Base-by-base conservation (phyloP, 1,140 invertebrate species). In the Caenorhabditis tropicalis region DNA sequence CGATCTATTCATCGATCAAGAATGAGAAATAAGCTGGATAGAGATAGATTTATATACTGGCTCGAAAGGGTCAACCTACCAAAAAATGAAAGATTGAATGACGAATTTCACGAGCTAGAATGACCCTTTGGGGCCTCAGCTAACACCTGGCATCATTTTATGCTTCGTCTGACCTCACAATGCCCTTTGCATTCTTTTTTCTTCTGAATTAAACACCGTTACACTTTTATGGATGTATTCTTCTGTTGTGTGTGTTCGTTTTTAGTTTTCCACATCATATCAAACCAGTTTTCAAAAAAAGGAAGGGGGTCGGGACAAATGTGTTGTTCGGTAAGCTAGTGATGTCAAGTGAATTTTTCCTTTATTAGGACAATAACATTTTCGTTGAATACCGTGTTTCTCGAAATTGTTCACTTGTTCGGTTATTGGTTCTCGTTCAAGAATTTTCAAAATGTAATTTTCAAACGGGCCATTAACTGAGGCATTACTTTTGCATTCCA, bases 111-210 rank as follows among this genome's bases (percentile, higher is more conserved):
- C 15, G 24, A 74, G 29, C 36, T 21, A 7, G 16, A 31, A 36
- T 74, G n/a, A 74, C 65, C 65, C 65, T 5, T 7, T 10, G 16
- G 6, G 53, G 21, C 53, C 58, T 10, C 31, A 65, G 58, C 65
- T 74, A 74, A 74, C 65, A 74, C 65, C 65, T 74, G 65, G 36
- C 36, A 65, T 65, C 7, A 4, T 36, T 74, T 74, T 74, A 74
- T 46, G 65, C 21, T 24, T 24, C 2, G 65, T 24, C 15, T 43
- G 65, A 46, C 65, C 65, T 74, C 65, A 43, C 36, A 43, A 43
- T 43, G 16, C n/a, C 65, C 36, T 74, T 74, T 43, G 33, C 4
- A 27, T 43, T n/a, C 65, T 74, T 43, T 43, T 74, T n/a, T 10
- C 24, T 10, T 29, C 7, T 27, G 24, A 6, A 2, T 29, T 29